These are phyloP conservation scores for Brachypteracias leptosomus DNA, from an alignment of 2,113 vertebrate species.

Conservation along the genomic window DNA sequence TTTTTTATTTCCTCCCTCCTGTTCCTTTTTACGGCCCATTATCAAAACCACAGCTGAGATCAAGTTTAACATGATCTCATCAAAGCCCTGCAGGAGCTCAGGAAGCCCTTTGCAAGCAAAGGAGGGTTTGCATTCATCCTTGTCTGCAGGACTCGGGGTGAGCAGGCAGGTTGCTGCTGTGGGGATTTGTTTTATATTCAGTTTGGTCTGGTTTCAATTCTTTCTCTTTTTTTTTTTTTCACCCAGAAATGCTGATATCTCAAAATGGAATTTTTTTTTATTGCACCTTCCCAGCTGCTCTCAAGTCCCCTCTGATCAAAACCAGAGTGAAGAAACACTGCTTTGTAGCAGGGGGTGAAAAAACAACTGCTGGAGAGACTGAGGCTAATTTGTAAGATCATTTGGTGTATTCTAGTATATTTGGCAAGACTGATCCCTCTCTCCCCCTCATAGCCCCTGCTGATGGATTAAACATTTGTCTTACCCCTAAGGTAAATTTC, in stretches of 20 bases:
- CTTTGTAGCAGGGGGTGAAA: neutral
- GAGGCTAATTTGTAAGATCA: neutral
- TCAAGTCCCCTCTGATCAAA: neutral
- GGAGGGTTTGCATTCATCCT: neutral
- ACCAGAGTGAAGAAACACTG: neutral
- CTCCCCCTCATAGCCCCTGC: neutral
- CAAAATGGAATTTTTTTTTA: neutral
- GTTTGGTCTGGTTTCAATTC: neutral
- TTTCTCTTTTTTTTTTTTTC: neutral
- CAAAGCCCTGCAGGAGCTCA: neutral
- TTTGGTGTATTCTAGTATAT: neutral
- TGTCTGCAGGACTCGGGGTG: neutral
- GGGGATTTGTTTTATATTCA: neutral
- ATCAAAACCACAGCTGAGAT: neutral
- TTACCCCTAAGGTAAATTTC: neutral
- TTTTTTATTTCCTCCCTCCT: neutral
- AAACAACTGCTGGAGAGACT: neutral
- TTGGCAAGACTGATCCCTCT: neutral
- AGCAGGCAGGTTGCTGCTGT: neutral
- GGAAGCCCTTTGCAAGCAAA: neutral
- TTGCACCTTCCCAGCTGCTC: neutral
- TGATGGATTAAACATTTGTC: neutral
- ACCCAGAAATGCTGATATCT: neutral
- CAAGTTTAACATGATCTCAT: neutral
- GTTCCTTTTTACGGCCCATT: neutral